These are phyloP conservation scores for Aspiorhynchus laticeps DNA, from an alignment of 2,113 vertebrate species.

Conservation along the genomic window DNA sequence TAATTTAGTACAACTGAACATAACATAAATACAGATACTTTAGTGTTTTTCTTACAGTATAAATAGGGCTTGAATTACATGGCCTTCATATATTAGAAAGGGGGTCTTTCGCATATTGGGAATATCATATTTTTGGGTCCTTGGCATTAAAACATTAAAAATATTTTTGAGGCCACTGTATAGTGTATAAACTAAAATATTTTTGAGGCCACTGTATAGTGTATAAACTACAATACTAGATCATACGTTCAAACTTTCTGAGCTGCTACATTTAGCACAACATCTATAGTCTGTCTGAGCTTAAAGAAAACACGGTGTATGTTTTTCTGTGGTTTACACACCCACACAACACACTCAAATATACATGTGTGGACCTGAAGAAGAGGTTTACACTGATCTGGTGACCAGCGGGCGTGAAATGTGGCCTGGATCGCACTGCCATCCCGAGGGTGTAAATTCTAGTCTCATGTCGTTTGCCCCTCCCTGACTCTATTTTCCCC, in stretches of 20 bases:
- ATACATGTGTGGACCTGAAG: neutral
- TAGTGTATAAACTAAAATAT: no score
- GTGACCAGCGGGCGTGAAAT: constrained; percentile 10
- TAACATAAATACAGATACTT: no score
- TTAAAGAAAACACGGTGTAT: neutral
- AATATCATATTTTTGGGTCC: neutral
- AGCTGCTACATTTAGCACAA: neutral
- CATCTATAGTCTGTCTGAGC: neutral
- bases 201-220: neutral
- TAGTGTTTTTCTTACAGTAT: no score
- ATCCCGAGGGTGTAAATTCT: constrained; percentile 11
- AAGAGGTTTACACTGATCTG: neutral
- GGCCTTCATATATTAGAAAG: no score
- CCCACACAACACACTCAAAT: neutral
- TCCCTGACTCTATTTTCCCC: constrained; percentile 34
- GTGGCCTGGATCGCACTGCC: neutral
- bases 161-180: no score
- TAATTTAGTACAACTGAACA: no score
- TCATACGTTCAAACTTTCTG: neutral
- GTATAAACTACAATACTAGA: neutral
- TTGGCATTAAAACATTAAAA: neutral
- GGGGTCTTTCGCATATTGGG: neutral
- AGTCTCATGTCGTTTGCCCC: constrained; percentile 2
- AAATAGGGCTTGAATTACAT: no score
- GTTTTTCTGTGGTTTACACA: neutral